A percentile compares a stretch with the other conserved stretches of the same genome.
These are phyloP conservation scores for Trichogramma evanescens DNA, from an alignment of 2,888 invertebrate species.

Conservation along the genomic window DNA sequence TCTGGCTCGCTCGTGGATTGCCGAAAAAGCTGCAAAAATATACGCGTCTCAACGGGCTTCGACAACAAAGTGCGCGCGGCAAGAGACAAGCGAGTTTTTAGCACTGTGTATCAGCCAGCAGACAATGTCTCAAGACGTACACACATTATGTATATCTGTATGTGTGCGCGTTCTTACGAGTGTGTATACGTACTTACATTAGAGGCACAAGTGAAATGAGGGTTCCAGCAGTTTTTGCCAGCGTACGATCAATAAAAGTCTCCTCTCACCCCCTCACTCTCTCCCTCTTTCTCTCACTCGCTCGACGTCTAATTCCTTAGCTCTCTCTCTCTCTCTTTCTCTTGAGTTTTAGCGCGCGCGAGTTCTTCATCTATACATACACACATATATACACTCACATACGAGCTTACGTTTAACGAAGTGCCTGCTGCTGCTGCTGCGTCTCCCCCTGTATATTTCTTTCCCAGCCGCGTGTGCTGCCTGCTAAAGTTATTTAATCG, in stretches of 20 bases:
- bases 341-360: conserved; percentile 4
- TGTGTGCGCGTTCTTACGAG: conserved; percentile 6
- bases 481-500: too few species aligned
- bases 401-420: conserved; percentile 14
- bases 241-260: conserved; percentile 47
- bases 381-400: not conserved
- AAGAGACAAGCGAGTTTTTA: not conserved
- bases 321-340: conserved; percentile 16
- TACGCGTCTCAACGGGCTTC: not conserved
- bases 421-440: conserved; percentile 8
- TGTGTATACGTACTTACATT: conserved; percentile 22
- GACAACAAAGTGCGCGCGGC: too few species aligned
- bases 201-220: conserved; percentile 45
- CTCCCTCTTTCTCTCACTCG: not conserved
- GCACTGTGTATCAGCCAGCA: conserved; percentile 15
- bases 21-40: conserved; percentile 26
- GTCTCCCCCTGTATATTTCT: conserved; percentile 4
- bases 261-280: conserved; percentile 18
- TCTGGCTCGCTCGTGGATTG: conserved; percentile 12
- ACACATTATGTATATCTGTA: conserved; percentile 11
- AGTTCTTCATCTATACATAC: not conserved
- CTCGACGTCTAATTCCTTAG: conserved; percentile 17
- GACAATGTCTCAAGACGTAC: conserved; percentile 4
- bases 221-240: conserved; percentile 48
- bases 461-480: too few species aligned